Conservation (phyloP, 1,140 invertebrate genomes). For the Rhagoletis pomonella region DNA sequence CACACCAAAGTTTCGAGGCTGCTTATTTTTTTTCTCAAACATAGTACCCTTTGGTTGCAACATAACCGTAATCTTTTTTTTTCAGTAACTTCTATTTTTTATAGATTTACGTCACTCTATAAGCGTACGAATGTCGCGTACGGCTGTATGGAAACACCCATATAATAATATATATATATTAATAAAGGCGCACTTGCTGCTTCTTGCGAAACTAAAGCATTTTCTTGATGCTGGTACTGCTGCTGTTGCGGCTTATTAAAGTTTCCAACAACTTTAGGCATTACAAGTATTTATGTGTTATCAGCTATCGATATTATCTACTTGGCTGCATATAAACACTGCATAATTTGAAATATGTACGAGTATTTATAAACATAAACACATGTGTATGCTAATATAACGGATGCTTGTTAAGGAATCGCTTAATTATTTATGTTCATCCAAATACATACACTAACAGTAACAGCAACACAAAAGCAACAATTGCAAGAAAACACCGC, state of each 20-base stretch:
- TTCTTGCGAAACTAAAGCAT: background rate
- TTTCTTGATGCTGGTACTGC: background rate
- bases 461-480: background rate
- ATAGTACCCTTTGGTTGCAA: too few relatives aligned
- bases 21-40: too few relatives aligned
- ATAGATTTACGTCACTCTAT: too few relatives aligned
- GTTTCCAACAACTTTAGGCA: background rate
- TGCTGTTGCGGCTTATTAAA: background rate
- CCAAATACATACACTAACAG: background rate
- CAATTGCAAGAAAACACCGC: background rate
- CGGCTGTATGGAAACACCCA: too few relatives aligned
- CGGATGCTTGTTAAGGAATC: background rate
- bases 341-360: too few relatives aligned
- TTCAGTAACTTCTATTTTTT: too few relatives aligned
- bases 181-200: background rate
- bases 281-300: background rate
- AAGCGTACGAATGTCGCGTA: too few relatives aligned
- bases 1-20: too few relatives aligned
- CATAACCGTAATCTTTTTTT: too few relatives aligned
- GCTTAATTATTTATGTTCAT: slow-evolving; percentile 45
- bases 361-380: too few relatives aligned
- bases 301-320: background rate
- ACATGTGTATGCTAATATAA: too few relatives aligned
- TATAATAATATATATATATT: too few relatives aligned
- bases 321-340: background rate